Conservation (phyloP, 2,888 invertebrate species). For the Oscheius sp. region DNA sequence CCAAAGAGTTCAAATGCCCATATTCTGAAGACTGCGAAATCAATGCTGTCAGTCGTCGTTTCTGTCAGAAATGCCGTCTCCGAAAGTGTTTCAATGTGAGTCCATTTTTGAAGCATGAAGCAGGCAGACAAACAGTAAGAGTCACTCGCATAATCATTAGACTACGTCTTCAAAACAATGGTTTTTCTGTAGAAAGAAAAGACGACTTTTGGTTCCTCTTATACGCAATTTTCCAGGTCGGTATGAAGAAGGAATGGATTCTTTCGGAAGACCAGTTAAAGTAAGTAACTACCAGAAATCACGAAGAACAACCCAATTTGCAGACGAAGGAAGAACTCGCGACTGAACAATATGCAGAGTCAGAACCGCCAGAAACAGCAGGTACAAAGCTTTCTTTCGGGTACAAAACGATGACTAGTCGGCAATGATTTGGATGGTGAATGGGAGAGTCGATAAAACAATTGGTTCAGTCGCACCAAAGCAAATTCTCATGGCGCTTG, state of each 20-base stretch:
- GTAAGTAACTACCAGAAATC: slow-evolving; percentile 42
- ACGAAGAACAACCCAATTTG: slow-evolving; percentile 42
- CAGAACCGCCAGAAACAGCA: slow-evolving; percentile 42
- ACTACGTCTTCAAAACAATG: neutral
- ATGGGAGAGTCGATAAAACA: neutral
- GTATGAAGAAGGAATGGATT: slow-evolving; percentile 97
- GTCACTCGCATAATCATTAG: no score
- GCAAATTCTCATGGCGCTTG: neutral
- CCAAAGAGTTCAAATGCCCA: slow-evolving; percentile 78
- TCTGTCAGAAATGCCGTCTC: slow-evolving; percentile 94
- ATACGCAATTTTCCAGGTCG: slow-evolving; percentile 77
- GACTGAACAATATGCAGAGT: slow-evolving; percentile 62
- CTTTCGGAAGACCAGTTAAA: slow-evolving; percentile 89
- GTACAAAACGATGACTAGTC: no score
- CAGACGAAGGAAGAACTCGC: slow-evolving; percentile 70
- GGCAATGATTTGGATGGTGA: neutral
- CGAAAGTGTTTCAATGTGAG: slow-evolving; percentile 85
- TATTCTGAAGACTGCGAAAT: slow-evolving; percentile 72
- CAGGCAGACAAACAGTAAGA: neutral
- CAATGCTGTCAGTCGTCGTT: slow-evolving; percentile 77
- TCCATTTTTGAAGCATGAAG: neutral
- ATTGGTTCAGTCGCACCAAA: neutral
- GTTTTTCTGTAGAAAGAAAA: no score
- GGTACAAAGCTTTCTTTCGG: neutral
- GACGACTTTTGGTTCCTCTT: no score